Conservation (phyloP, 2,888 invertebrate genomes). For the Archaeoteleia sp. region DNA sequence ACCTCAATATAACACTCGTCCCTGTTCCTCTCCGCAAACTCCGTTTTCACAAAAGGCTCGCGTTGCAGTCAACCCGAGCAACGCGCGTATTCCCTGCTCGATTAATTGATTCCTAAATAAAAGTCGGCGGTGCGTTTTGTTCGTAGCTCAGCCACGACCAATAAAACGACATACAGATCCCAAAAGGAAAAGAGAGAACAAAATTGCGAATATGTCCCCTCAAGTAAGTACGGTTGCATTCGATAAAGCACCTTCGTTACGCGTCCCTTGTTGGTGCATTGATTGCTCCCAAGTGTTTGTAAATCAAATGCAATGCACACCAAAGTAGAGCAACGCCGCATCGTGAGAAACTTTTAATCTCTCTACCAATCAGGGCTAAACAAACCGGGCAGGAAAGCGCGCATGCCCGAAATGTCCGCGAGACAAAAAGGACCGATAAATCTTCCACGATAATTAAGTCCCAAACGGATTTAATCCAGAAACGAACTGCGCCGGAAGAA, state of each 20-base stretch:
- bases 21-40: conserved; percentile 17
- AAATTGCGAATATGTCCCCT: conserved; percentile 13
- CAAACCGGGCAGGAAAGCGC: no score
- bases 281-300: conserved; percentile 13
- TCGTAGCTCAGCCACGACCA: conserved; percentile 12
- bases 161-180: conserved; percentile 9
- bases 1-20: conserved; percentile 29
- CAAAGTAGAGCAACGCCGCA: neutral
- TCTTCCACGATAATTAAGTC: conserved; percentile 35
- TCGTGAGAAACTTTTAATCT: neutral
- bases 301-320: conserved; percentile 25
- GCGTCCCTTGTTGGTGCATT: conserved; percentile 2
- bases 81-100: conserved; percentile 25
- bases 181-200: conserved; percentile 20
- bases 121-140: conserved; percentile 31
- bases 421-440: conserved; percentile 20
- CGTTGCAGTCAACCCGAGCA: conserved; percentile 21
- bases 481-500: conserved; percentile 5
- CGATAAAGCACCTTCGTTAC: conserved; percentile 24
- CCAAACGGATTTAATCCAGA: conserved; percentile 9
- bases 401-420: conserved; percentile 15
- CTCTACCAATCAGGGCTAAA: no score
- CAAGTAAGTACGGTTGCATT: conserved; percentile 9
- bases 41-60: conserved; percentile 27
- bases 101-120: conserved; percentile 40